Evolutionary conservation across 2,888 invertebrate species (phyloP).

Genomic region (Agonopterix alstromeriana): DNA sequence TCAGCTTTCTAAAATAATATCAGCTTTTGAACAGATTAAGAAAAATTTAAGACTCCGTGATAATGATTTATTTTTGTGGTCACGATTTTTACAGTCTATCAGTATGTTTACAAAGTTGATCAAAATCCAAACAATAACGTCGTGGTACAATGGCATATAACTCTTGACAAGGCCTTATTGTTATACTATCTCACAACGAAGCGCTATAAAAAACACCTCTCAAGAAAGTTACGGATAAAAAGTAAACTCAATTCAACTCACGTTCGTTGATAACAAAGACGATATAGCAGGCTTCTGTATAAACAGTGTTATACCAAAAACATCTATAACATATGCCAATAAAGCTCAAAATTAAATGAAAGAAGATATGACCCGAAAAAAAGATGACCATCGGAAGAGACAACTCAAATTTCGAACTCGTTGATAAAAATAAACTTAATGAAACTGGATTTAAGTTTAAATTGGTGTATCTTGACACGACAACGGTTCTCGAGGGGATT

Average conservation of each 20-base stretch:
- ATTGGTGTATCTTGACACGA: neutral
- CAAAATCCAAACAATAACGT: too few species aligned
- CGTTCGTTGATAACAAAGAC: constrained; percentile 36
- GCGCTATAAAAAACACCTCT: constrained; percentile 31
- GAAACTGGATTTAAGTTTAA: neutral
- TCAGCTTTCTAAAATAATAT: too few species aligned
- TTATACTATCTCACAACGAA: constrained; percentile 9
- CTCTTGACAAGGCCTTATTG: too few species aligned
- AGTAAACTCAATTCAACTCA: constrained; percentile 32
- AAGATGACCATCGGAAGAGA: constrained; percentile 3
- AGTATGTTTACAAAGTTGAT: too few species aligned
- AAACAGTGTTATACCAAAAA: neutral
- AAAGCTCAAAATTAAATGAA: constrained; percentile 5
- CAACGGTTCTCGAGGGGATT: neutral
- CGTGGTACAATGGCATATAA: too few species aligned
- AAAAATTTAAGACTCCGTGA: too few species aligned
- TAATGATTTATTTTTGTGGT: too few species aligned
- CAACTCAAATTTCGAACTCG: neutral
- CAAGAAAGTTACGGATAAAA: constrained; percentile 25
- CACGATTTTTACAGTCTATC: too few species aligned
- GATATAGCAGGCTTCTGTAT: constrained; percentile 29
- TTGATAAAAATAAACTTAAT: neutral
- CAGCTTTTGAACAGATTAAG: too few species aligned
- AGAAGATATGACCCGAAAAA: neutral
- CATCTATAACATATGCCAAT: neutral